Conservation (phyloP, 2,888 invertebrate species). For the Drosophila formosana region DNA sequence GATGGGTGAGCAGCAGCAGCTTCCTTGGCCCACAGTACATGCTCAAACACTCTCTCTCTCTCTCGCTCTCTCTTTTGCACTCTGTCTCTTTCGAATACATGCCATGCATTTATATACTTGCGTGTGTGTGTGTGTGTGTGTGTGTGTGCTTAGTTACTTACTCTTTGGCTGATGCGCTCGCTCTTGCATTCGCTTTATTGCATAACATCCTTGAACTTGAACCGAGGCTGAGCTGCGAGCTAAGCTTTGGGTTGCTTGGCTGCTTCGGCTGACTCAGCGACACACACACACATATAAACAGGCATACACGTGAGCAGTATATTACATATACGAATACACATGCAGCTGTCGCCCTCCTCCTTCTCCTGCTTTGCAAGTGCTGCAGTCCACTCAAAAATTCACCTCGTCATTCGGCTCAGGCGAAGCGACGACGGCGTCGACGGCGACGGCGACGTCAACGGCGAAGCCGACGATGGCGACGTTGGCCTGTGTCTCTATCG, state of each 20-base stretch:
- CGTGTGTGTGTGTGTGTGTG: conserved; percentile 4
- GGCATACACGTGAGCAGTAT: conserved; percentile 1
- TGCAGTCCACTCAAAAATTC: conserved; percentile 26
- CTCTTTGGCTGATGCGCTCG: conserved; percentile 18
- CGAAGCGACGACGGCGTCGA: conserved; percentile 13
- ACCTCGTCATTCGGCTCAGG: conserved; percentile 30
- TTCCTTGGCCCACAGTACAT: conserved; percentile 35
- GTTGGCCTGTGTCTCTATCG: conserved; percentile 55
- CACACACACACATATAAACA: conserved; percentile 14
- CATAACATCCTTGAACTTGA: conserved; percentile 85
- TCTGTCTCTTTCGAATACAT: conserved; percentile 16
- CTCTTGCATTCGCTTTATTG: conserved; percentile 63
- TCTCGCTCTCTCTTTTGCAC: conserved; percentile 17
- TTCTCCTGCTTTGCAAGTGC: conserved; percentile 20
- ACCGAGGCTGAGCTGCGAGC: conserved; percentile 38
- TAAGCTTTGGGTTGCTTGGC: conserved; percentile 75
- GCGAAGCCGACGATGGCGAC: conserved; percentile 26
- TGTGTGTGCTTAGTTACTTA: conserved; percentile 5
- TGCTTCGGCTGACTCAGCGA: conserved; percentile 50
- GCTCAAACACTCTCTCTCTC: conserved; percentile 2
- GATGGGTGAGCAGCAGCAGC: conserved; percentile 38
- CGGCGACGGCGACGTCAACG: conserved; percentile 18
- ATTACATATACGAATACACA: conserved; percentile 5
- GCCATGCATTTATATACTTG: conserved; percentile 1
- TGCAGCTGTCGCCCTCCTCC: conserved; percentile 33